A percentile compares a stretch with the other conserved stretches of the same genome.
Conservation (phyloP, 1,140 invertebrate genomes). For the Drosophila tsacasi region DNA sequence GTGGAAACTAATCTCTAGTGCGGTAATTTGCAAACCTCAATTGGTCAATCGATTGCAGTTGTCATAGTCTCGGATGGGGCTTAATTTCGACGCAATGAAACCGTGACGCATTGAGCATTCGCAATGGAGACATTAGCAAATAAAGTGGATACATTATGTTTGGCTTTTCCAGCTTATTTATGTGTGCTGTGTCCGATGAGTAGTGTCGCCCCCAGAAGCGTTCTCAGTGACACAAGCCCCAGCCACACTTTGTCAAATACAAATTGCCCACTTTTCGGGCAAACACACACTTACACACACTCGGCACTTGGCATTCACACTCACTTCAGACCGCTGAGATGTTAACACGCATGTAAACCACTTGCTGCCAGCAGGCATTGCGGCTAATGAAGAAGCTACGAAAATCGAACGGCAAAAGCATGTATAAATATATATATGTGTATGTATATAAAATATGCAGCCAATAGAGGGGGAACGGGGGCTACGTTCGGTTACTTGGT, state of each 20-base stretch:
- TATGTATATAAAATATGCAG: constrained; percentile 51
- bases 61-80: constrained; percentile 33
- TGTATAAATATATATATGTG: constrained; percentile 6
- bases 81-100: constrained; percentile 54
- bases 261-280: constrained; percentile 48
- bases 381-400: constrained; percentile 45
- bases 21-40: constrained; percentile 8
- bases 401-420: constrained; percentile 47
- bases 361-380: constrained; percentile 27
- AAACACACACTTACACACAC: constrained; percentile 15
- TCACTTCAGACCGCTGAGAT: constrained; percentile 39
- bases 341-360: constrained; percentile 74
- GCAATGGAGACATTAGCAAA: constrained; percentile 43
- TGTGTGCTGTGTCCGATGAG: not conserved
- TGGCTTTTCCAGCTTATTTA: constrained; percentile 8
- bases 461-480: constrained; percentile 41
- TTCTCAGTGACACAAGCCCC: constrained; percentile 45
- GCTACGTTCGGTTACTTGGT: constrained; percentile 40
- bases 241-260: constrained; percentile 34
- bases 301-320: constrained; percentile 34
- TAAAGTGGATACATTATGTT: constrained; percentile 27
- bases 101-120: constrained; percentile 50
- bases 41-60: constrained; percentile 44
- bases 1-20: not conserved
- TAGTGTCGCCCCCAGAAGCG: constrained; percentile 38